phyloP scores from a whole-genome alignment of 1,140 invertebrate species.

The Meloidogyne chitwoodi region DNA sequence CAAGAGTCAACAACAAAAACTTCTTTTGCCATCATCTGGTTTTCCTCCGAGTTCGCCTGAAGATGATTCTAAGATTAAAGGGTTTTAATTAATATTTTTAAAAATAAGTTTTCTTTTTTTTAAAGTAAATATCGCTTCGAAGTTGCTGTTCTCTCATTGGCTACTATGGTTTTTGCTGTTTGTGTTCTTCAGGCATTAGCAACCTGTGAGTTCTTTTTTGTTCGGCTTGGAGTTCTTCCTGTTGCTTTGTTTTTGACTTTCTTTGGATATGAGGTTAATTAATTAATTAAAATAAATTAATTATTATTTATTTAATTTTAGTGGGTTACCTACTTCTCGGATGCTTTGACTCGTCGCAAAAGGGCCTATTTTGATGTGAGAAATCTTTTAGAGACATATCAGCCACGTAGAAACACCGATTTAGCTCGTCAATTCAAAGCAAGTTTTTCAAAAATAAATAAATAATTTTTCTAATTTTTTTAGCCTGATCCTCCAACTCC shows the following conservation, averaged over 20 bases:
- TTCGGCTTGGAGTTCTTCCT: not conserved
- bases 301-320: not conserved
- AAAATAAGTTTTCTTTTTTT: not conserved
- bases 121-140: not conserved
- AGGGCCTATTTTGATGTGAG: not conserved
- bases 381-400: not conserved
- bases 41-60: not conserved
- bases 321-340: not conserved
- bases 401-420: not conserved
- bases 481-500: not conserved
- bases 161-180: not conserved
- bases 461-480: not conserved
- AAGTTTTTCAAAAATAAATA: not conserved
- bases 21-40: not conserved
- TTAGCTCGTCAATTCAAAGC: not conserved
- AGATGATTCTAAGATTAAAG: not conserved
- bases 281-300: not conserved
- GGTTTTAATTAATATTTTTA: not conserved
- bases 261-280: not conserved
- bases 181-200: not conserved
- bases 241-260: not conserved
- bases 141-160: not conserved
- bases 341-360: not conserved
- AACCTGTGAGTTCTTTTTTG: not conserved
- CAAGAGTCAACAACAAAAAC: not conserved